A percentile compares a stretch with the other conserved stretches of the same genome.
Evolutionary conservation across 2,113 vertebrate species (phyloP).

Genomic region (Salvator merianae): DNA sequence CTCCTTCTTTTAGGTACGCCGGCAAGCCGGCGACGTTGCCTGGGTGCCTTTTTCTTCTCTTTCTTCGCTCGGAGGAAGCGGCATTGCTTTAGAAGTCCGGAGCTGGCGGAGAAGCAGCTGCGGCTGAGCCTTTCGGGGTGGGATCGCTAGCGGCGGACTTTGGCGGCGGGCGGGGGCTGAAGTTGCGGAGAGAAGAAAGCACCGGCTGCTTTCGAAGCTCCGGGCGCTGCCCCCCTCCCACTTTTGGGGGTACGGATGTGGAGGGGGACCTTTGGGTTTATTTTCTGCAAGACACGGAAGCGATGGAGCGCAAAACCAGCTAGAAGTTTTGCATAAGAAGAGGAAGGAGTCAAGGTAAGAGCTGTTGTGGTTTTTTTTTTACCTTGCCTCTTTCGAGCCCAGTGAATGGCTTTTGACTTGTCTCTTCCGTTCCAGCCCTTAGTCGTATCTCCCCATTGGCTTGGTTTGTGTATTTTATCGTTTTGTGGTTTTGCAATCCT

Average conservation of each 20-base stretch:
- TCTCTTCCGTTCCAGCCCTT: too few relatives aligned
- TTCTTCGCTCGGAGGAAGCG: too few relatives aligned
- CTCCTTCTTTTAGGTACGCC: too few relatives aligned
- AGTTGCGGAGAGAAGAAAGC: background rate
- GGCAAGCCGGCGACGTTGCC: background rate
- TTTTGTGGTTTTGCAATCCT: background rate
- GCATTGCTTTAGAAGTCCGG: background rate
- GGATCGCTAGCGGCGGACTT: background rate
- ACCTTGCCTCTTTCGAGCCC: too few relatives aligned
- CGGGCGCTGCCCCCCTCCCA: background rate
- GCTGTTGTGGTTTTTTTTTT: too few relatives aligned
- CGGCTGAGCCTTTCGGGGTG: background rate
- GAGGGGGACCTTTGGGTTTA: background rate
- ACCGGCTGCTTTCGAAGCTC: background rate
- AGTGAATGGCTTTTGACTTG: too few relatives aligned
- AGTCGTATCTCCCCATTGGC: too few relatives aligned
- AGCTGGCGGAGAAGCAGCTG: background rate
- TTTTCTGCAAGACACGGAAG: background rate
- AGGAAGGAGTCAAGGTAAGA: too few relatives aligned
- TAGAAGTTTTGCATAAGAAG: too few relatives aligned
- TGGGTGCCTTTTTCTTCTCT: background rate
- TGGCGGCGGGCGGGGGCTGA: too few relatives aligned
- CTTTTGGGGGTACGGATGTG: background rate
- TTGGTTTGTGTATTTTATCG: background rate
- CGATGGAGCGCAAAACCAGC: too few relatives aligned